phyloP scores from a whole-genome alignment of 2,113 vertebrate species.

The Prochilodus magdalenae region DNA sequence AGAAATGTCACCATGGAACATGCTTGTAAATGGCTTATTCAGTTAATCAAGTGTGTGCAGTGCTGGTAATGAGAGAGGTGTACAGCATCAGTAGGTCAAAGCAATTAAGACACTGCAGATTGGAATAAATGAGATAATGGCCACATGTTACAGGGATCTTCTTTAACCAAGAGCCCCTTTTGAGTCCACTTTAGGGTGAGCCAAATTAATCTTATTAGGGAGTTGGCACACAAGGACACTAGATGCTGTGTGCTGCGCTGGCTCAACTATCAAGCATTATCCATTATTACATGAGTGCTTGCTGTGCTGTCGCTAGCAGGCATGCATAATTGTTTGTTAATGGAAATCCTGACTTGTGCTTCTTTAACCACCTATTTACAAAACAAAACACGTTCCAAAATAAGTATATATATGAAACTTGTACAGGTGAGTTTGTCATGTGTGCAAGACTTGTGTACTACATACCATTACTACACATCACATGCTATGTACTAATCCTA shows the following conservation, averaged over 20 bases:
- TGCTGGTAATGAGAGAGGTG: conserved; percentile 24
- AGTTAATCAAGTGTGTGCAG: conserved; percentile 19
- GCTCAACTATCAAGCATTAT: not conserved
- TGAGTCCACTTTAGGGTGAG: not conserved
- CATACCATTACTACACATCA: too few relatives aligned
- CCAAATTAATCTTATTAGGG: conserved; percentile 21
- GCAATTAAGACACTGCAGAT: conserved; percentile 41
- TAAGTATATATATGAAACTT: too few relatives aligned
- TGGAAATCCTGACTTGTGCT: too few relatives aligned
- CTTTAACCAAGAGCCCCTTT: not conserved
- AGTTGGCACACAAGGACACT: not conserved
- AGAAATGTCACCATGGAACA: not conserved
- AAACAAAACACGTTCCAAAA: too few relatives aligned
- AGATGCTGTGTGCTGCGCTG: not conserved
- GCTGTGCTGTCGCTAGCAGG: too few relatives aligned
- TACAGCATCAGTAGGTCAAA: conserved; percentile 47
- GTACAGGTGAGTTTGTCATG: too few relatives aligned
- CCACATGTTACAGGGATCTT: conserved; percentile 10
- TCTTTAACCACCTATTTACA: too few relatives aligned
- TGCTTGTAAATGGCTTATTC: not conserved
- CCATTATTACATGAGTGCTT: not conserved
- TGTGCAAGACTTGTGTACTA: too few relatives aligned
- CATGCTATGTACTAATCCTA: too few relatives aligned
- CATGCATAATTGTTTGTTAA: too few relatives aligned
- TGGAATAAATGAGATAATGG: conserved; percentile 29